Evolutionary conservation across 2,113 vertebrate genomes (phyloP), one percentile per base, ranked within the genome.

Genomic region (Daphoenositta chrysoptera): DNA sequence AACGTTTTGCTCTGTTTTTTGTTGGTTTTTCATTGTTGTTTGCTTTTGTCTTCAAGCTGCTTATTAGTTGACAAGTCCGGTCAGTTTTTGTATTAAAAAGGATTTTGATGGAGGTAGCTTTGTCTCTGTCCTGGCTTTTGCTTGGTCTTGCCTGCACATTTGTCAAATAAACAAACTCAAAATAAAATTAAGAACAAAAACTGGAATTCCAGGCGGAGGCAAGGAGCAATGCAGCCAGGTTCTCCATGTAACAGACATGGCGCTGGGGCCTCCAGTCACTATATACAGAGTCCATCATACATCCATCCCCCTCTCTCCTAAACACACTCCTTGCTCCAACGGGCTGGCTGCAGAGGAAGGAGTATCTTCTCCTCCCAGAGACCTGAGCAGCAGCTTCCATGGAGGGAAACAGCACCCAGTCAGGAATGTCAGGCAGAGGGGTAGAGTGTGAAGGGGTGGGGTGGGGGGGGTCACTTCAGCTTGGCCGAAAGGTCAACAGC

Each of bases 71-170:
- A 98, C 97, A 96, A 97, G 97, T 98, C 98, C 97, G n/a, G 98
- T 98, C 98, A 98, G 98, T 98, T 98, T 98, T 96, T 97, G 97
- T 98, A 98, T 97, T 98, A 98, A 98, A 98, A 98, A 98, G 98
- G 98, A 98, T 98, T 97, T 98, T 94, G 98, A 98, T 98, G 98
- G 98, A 98, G 98, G 98, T 98, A 98, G 98, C 98, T 98, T 98
- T 98, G 98, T 98, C 98, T 98, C 96, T 94, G 85, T 98, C 98
- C 98, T 98, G 98, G 98, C 96, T 96, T 96, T 91, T 94, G 91
- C 97, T 97, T 97, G 97, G 97, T 97, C 97, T 97, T 93, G 95
- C 97, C 97, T 92, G 92, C 58, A 0, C 97, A 83, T 96, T 98
- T 94, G 26, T 94, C 96, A 91, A 15, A 94, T 97, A 98, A 98